Conservation (phyloP, 2,797 vertebrate species). For the Esox lucius region DNA sequence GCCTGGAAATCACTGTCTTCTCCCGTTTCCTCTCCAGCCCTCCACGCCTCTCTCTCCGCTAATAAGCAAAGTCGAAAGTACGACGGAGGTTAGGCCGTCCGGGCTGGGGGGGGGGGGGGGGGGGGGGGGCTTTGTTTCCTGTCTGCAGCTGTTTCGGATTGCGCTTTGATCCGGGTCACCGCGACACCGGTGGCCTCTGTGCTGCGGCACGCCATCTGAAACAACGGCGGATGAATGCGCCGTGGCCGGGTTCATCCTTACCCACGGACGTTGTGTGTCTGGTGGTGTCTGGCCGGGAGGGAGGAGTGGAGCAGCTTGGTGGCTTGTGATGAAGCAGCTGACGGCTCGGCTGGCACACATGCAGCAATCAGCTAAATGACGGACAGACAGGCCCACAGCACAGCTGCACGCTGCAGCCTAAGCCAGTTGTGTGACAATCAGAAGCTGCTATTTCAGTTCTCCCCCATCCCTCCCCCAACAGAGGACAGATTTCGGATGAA, state of each 20-base stretch:
- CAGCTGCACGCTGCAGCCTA: slow-evolving; percentile 77
- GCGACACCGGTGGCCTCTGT: slow-evolving; percentile 41
- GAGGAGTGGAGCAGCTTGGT: slow-evolving; percentile 20
- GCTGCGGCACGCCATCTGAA: slow-evolving; percentile 53
- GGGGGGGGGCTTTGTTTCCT: slow-evolving; percentile 26
- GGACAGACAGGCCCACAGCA: slow-evolving; percentile 76
- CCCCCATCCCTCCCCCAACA: slow-evolving; percentile 62
- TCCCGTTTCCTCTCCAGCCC: slow-evolving; percentile 13
- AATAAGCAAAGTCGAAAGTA: slow-evolving; percentile 17
- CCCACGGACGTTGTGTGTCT: neutral
- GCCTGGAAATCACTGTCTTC: slow-evolving; percentile 50
- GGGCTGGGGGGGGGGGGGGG: slow-evolving; percentile 23
- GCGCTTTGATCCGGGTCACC: slow-evolving; percentile 60
- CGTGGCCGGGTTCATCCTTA: neutral
- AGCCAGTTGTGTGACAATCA: slow-evolving; percentile 83
- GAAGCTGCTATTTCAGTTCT: slow-evolving; percentile 79
- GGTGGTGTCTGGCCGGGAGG: neutral
- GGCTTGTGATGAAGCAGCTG: slow-evolving; percentile 69
- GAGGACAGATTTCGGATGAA: slow-evolving; percentile 78
- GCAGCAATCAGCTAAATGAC: slow-evolving; percentile 79
- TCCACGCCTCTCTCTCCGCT: slow-evolving; percentile 33
- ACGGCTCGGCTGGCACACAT: slow-evolving; percentile 70
- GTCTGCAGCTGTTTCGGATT: slow-evolving; percentile 62
- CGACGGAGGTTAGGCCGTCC: neutral
- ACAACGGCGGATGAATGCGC: slow-evolving; percentile 46